phyloP scores from a whole-genome alignment of 2,797 vertebrate genomes.

The Amblyraja radiata region DNA sequence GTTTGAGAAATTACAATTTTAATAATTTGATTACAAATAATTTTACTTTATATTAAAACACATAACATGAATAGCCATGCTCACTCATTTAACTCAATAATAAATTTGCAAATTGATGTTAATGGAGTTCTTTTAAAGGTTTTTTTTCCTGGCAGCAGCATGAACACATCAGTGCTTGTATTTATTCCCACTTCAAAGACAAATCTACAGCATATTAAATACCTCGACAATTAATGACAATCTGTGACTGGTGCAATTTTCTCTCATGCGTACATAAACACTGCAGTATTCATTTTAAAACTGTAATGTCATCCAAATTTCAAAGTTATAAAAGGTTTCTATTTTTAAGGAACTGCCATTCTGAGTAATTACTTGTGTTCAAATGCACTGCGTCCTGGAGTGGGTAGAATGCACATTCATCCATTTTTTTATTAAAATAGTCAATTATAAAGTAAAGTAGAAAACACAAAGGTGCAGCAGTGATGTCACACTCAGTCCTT shows the following conservation, averaged over 20 bases:
- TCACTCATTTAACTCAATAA: slow-evolving; percentile 25
- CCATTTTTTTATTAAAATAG: not conserved
- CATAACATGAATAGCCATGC: not conserved
- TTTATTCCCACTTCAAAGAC: not conserved
- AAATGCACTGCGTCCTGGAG: not conserved
- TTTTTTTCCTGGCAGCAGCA: not conserved
- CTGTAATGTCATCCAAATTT: no score
- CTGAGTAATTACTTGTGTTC: not conserved
- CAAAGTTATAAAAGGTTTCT: no score
- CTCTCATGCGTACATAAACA: not conserved
- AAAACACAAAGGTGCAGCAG: no score
- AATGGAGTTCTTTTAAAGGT: slow-evolving; percentile 1
- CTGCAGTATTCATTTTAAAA: not conserved
- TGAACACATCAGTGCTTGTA: not conserved
- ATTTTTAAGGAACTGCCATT: not conserved
- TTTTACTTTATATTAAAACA: not conserved
- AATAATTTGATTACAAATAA: not conserved
- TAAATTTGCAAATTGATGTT: slow-evolving; percentile 11
- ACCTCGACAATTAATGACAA: not conserved
- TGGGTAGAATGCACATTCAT: slow-evolving; percentile 6
- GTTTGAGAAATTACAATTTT: not conserved
- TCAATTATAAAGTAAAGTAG: no score
- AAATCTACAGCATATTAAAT: not conserved
- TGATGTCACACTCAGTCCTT: no score
- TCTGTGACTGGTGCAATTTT: not conserved